Conservation (phyloP, 2,888 invertebrate genomes). For the Hypsopygia costalis region DNA sequence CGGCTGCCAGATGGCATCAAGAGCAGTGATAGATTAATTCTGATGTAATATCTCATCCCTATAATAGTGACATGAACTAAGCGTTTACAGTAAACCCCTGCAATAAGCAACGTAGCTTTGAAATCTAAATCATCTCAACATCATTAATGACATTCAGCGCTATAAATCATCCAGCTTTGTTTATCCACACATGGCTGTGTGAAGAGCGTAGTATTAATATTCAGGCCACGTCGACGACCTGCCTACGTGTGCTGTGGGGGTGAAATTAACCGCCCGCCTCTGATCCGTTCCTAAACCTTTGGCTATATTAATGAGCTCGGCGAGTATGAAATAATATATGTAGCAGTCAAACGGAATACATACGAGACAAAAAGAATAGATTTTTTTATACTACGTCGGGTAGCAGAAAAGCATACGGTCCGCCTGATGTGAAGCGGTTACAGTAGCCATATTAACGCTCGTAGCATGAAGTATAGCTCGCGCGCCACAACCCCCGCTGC, state of each 20-base stretch:
- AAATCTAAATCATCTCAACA: background rate
- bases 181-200: slow-evolving; percentile 25
- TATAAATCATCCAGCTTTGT: slow-evolving; percentile 35
- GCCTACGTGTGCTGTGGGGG: slow-evolving; percentile 25
- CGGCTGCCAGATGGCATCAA: too few relatives aligned
- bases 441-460: too few relatives aligned
- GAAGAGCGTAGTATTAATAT: slow-evolving; percentile 28
- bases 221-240: slow-evolving; percentile 26
- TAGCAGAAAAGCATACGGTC: too few relatives aligned
- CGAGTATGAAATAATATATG: too few relatives aligned
- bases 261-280: slow-evolving; percentile 23
- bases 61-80: background rate
- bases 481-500: too few relatives aligned
- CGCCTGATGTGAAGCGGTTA: too few relatives aligned
- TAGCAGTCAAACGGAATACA: too few relatives aligned
- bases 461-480: too few relatives aligned
- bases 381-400: too few relatives aligned
- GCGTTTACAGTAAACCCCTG: background rate
- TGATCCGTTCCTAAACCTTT: background rate
- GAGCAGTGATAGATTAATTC: too few relatives aligned
- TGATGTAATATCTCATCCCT: too few relatives aligned
- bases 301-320: slow-evolving; percentile 3
- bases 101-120: background rate
- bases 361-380: too few relatives aligned
- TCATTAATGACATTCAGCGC: background rate